Base-by-base conservation (phyloP, 2,113 vertebrate genomes). In the Ictalurus furcatus region DNA sequence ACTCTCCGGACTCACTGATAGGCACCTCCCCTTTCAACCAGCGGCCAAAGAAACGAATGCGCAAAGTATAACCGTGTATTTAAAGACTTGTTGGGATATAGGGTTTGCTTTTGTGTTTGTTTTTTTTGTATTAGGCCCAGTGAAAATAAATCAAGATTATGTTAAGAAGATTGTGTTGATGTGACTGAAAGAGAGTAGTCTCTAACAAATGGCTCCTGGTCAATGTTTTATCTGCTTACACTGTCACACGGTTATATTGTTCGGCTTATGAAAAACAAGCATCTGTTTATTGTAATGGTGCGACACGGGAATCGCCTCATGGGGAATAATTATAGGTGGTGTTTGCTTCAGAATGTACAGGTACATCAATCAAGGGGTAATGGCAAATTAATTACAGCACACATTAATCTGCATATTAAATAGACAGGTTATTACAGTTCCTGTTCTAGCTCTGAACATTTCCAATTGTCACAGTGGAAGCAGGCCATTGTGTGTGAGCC, bases 1-100 rank as follows among this genome's bases (percentile, higher is more conserved):
- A 98, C 92, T 99, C 98, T 6, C 97, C 98, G 0, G 98, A 99
- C 88, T 98, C 98, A 63, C 95, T 99, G 89, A 99, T 99, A 94
- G 96, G 97, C 48, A 95, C 97, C 9, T 99, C 98, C 0, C 98
- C 98, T 0, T 99, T 99, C 93, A 98, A 97, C 92, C 98, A 99
- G 92, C 97, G 96, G 88, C 97, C 97, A 88, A 98, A 97, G 93
- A 99, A 99, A 90, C 97, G 97, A 85, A 93, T 96, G 90, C 98
- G 96, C 94, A 99, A 99, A 93, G 96, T 99, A 94, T 99, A 94
- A 97, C 19, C 17, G 2, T 3, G 6, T 54, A 61, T 8, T 25
- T 12, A 37, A 84, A 30, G 30, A 85, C 65, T 67, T 30, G 67
- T 58, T 25, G 34, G 0, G 19, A n/a, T 25, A 48, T 40, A 25